phyloP scores from a whole-genome alignment of 2,888 invertebrate genomes.

The Nemoura dubitans region DNA sequence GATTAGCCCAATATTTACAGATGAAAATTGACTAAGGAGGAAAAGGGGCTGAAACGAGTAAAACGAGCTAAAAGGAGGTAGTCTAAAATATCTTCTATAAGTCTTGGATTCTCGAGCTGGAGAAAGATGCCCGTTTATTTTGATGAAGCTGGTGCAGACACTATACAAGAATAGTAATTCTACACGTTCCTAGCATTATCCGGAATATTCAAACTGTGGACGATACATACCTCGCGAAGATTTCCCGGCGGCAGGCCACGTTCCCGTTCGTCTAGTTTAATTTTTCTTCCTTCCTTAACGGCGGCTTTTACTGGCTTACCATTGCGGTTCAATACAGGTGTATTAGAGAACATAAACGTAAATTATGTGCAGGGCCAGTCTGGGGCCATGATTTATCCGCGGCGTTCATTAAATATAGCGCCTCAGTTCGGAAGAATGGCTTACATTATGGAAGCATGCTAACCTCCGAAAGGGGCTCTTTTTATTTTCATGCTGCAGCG shows the following conservation, averaged over 20 bases:
- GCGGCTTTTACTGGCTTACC: slow-evolving; percentile 27
- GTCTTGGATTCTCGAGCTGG: slow-evolving; percentile 7
- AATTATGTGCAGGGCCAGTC: slow-evolving; percentile 41
- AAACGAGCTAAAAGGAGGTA: slow-evolving; percentile 37
- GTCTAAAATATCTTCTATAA: slow-evolving; percentile 20
- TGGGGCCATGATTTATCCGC: slow-evolving; percentile 59
- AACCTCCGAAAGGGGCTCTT: slow-evolving; percentile 31
- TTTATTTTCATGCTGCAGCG: not conserved
- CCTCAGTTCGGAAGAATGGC: slow-evolving; percentile 40
- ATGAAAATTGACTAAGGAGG: slow-evolving; percentile 61
- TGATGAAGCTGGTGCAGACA: not conserved
- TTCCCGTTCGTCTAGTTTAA: slow-evolving; percentile 15
- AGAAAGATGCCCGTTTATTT: slow-evolving; percentile 18
- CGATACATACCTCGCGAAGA: not conserved
- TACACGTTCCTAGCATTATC: slow-evolving; percentile 2
- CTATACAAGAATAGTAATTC: not conserved
- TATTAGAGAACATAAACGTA: slow-evolving; percentile 46
- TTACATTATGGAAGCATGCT: slow-evolving; percentile 29
- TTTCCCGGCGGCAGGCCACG: not conserved
- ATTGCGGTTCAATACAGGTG: slow-evolving; percentile 44
- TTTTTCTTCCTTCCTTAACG: slow-evolving; percentile 35
- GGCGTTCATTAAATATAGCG: slow-evolving; percentile 59
- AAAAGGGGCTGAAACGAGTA: slow-evolving; percentile 44
- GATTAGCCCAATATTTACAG: slow-evolving; percentile 63
- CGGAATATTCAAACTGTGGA: not conserved